Evolutionary conservation across 2,113 vertebrate genomes (phyloP), one percentile per base, ranked within the genome.

Genomic region (Oceanites oceanicus): DNA sequence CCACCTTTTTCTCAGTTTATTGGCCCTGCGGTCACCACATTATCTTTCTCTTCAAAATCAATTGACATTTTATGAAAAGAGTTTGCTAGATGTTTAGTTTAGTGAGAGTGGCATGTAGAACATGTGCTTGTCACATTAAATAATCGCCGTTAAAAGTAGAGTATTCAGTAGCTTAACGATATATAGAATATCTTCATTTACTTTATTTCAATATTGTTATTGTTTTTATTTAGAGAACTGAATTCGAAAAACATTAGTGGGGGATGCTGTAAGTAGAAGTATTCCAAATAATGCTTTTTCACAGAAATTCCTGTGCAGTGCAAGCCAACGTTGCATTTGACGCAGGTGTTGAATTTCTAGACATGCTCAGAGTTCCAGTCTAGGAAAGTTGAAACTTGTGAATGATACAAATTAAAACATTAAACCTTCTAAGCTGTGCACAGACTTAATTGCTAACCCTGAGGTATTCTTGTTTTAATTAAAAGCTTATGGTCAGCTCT

Each of bases 31-130:
- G 82, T 95, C 88, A 95, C 29, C 70, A 90, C 62, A 92, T 97
- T 97, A 95, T 91, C 91, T 95, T 91, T 93, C 73, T 94, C 89
- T 97, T 97, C 88, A 97, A 94, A 96, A 96, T 95, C 92, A 95
- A 84, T 89, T 95, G 92, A 52, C 75, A 74, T 97, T 96, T 97
- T 89, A 94, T 97, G 61, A 95, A 89, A 96, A 96, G 55, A 89
- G 25, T 95, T 97, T 96, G 67, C 87, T 92, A 76, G 67, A 92
- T 92, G 56, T 91, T 97, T 83, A 62, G 52, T 78, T 94, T 78
- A 72, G 62, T 74, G 75, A 93, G 63, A 75, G 52, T 53, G 62
- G 66, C 36, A 63, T 38, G 14, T 7, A 34, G 59, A 92, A 36
- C 61, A 52, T 42, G 68, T 59, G 65, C 63, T 76, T 85, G 50